Evolutionary conservation across 2,888 invertebrate genomes (phyloP).

Genomic region (Eumerus sabulonum): DNA sequence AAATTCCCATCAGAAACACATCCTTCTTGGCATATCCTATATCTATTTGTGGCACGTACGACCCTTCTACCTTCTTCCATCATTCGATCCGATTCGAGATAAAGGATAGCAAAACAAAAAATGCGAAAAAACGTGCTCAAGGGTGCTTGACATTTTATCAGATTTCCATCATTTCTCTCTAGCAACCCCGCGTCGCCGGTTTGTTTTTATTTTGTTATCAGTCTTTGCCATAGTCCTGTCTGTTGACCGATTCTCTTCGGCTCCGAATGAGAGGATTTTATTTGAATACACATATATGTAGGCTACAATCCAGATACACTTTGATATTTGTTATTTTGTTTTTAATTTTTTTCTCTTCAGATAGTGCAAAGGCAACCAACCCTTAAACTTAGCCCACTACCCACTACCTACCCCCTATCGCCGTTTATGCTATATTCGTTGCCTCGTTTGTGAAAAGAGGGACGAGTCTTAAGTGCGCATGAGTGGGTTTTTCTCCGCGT

Average conservation of each 20-base stretch:
- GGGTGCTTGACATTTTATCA: slow-evolving; percentile 39
- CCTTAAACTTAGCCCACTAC: neutral
- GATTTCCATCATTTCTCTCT: too few species aligned
- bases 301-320: slow-evolving; percentile 38
- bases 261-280: slow-evolving; percentile 35
- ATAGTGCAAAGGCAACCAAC: slow-evolving; percentile 7
- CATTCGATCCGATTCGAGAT: neutral
- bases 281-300: slow-evolving; percentile 66
- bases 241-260: slow-evolving; percentile 26
- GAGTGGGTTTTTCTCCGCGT: slow-evolving; percentile 12
- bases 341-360: slow-evolving; percentile 16
- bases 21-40: too few species aligned
- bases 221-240: slow-evolving; percentile 25
- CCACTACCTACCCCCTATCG: neutral
- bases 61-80: too few species aligned
- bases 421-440: too few species aligned
- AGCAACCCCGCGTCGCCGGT: slow-evolving; percentile 29
- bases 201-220: slow-evolving; percentile 57
- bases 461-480: slow-evolving; percentile 39
- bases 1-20: too few species aligned
- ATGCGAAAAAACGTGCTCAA: slow-evolving; percentile 20
- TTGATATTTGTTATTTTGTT: neutral
- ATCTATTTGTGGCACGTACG: too few species aligned
- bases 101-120: slow-evolving; percentile 46
- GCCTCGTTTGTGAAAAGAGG: too few species aligned